These are phyloP conservation scores for Vanessa cardui DNA, from an alignment of 2,888 invertebrate species.

Conservation along the genomic window DNA sequence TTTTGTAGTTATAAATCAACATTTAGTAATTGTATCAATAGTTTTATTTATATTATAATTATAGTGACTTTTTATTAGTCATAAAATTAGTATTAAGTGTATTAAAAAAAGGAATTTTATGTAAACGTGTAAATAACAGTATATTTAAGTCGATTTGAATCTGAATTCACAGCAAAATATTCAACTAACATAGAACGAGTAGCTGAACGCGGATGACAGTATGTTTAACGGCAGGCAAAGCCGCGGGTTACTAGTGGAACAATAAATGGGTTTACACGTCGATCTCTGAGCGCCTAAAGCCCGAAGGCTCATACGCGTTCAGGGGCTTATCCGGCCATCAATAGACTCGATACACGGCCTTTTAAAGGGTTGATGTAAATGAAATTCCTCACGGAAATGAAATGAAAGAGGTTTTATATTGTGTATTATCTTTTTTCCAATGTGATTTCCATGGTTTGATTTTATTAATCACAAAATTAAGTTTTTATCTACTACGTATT, in stretches of 20 bases:
- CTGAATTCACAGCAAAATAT: not conserved
- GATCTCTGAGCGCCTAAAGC: slow-evolving; percentile 44
- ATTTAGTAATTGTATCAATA: too few species aligned
- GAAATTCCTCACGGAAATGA: slow-evolving; percentile 33
- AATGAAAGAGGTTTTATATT: slow-evolving; percentile 30
- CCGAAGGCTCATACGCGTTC: slow-evolving; percentile 41
- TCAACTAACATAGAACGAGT: not conserved
- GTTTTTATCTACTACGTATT: too few species aligned
- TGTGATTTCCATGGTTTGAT: not conserved
- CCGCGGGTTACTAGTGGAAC: slow-evolving; percentile 43
- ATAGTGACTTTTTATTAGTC: too few species aligned
- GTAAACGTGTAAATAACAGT: not conserved
- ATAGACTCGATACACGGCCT: slow-evolving; percentile 34
- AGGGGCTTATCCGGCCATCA: slow-evolving; percentile 42
- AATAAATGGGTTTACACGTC: slow-evolving; percentile 47
- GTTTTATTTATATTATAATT: too few species aligned
- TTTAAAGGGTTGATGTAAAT: slow-evolving; percentile 36
- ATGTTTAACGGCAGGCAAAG: slow-evolving; percentile 35
- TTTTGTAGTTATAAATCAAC: too few species aligned
- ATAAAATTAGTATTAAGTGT: too few species aligned
- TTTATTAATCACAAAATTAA: too few species aligned
- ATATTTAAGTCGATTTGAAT: not conserved
- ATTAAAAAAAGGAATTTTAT: too few species aligned
- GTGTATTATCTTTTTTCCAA: slow-evolving; percentile 7
- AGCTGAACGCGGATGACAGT: slow-evolving; percentile 25